These are phyloP conservation scores for Vulpes lagopus DNA, from an alignment of 2,113 vertebrate genomes.

Conservation along the genomic window DNA sequence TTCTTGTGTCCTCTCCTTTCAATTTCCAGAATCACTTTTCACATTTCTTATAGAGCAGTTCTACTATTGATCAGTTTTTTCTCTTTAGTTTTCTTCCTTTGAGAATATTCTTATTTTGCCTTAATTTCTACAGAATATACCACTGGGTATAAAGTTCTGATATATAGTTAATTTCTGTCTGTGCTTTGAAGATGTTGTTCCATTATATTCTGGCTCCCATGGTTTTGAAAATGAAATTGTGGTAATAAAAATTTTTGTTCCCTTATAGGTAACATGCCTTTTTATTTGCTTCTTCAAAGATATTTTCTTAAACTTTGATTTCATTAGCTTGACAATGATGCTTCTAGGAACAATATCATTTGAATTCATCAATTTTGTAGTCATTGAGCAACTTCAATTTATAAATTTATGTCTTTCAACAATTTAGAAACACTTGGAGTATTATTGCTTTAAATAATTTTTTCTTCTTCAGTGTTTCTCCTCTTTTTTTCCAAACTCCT, in stretches of 20 bases:
- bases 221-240: neutral
- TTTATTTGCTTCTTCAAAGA: neutral
- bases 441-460: neutral
- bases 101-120: neutral
- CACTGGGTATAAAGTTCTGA: neutral
- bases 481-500: neutral
- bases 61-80: neutral
- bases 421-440: neutral
- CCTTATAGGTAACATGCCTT: neutral
- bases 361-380: neutral
- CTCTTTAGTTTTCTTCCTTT: neutral
- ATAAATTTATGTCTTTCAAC: neutral
- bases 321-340: neutral
- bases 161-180: neutral
- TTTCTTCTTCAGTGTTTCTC: neutral
- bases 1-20: neutral
- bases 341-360: neutral
- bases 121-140: neutral
- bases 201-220: neutral
- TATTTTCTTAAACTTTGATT: neutral
- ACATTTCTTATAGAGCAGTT: neutral
- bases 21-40: neutral
- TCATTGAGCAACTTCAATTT: neutral
- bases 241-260: neutral
- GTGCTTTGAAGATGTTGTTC: neutral